phyloP scores from a whole-genome alignment of 2,888 invertebrate species.

The Pollenia amentaria region DNA sequence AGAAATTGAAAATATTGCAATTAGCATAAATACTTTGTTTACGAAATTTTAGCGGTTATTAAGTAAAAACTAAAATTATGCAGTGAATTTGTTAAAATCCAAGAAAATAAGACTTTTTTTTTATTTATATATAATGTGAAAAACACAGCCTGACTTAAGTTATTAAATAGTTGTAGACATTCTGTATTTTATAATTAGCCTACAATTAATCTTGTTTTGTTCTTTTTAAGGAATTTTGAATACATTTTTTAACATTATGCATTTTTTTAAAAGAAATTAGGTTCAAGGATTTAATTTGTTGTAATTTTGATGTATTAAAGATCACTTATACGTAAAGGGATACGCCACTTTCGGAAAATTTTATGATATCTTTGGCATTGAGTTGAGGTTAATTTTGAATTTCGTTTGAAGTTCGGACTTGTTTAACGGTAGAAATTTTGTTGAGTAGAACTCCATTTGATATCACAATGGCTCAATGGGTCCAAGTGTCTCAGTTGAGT shows the following conservation, averaged over 20 bases:
- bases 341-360: no score
- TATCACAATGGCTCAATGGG: no score
- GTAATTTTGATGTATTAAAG: no score
- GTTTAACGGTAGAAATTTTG: no score
- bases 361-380: no score
- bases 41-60: slow-evolving; percentile 7
- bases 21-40: slow-evolving; percentile 49
- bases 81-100: not conserved
- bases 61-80: not conserved
- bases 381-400: no score
- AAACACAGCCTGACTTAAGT: slow-evolving; percentile 32
- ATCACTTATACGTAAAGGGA: no score
- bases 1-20: slow-evolving; percentile 62
- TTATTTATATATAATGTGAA: not conserved
- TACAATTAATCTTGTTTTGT: not conserved
- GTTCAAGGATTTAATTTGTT: no score
- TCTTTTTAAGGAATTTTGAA: slow-evolving; percentile 3
- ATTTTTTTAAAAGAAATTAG: no score
- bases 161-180: slow-evolving; percentile 5
- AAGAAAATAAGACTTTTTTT: not conserved
- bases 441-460: no score
- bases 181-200: slow-evolving; percentile 11
- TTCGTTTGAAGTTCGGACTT: no score
- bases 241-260: not conserved
- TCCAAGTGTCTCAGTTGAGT: no score